phyloP scores from a whole-genome alignment of 2,113 vertebrate species.

The Xenus cinereus region DNA sequence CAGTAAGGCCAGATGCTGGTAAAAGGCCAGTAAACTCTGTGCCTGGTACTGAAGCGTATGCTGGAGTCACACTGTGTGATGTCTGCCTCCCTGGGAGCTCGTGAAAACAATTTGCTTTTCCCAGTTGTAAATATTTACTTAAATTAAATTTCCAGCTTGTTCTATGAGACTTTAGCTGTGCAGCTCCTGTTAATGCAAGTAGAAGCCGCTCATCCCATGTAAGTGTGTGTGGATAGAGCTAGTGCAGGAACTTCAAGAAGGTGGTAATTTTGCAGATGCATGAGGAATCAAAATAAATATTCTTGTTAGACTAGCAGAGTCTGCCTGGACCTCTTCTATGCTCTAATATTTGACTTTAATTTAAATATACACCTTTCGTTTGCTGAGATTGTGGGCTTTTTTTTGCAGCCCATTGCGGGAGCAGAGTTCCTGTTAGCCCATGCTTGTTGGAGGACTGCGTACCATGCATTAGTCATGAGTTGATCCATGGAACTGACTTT shows the following conservation, averaged over 20 bases:
- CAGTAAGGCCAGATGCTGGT: neutral
- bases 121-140: neutral
- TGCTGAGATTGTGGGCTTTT: neutral
- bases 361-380: conserved; percentile 13
- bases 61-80: neutral
- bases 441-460: neutral
- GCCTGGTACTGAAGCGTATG: neutral
- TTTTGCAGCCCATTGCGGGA: neutral
- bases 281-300: conserved; percentile 46
- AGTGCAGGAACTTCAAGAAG: neutral
- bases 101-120: neutral
- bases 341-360: conserved; percentile 56
- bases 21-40: neutral
- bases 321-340: neutral
- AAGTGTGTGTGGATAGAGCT: neutral
- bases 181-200: neutral
- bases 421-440: neutral
- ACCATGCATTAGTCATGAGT: neutral
- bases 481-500: neutral
- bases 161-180: neutral
- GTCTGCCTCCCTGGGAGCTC: neutral
- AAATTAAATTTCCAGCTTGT: neutral
- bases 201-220: neutral
- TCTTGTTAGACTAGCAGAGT: conserved; percentile 25
- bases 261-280: conserved; percentile 12